Percentiles rank a stretch among this genome's conserved stretches.
Conservation (phyloP, 2,113 vertebrate species). For the Anser brachyrhynchus region DNA sequence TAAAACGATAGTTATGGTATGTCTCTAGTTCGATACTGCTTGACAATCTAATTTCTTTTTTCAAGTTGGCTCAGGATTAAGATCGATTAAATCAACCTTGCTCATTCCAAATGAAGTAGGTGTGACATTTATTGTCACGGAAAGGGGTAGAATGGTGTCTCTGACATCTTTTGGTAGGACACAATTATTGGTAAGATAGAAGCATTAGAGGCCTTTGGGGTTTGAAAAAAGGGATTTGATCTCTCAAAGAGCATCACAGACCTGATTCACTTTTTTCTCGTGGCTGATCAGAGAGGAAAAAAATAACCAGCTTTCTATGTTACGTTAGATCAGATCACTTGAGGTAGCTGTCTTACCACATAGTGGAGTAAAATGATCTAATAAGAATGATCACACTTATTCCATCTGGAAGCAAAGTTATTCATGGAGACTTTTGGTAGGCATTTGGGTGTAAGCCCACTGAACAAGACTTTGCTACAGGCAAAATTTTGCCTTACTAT, state of each 20-base stretch:
- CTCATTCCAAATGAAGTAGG: background rate
- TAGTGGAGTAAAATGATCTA: background rate
- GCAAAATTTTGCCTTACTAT: background rate
- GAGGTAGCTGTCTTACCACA: background rate
- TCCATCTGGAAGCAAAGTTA: background rate
- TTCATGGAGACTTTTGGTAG: background rate
- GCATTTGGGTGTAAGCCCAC: background rate
- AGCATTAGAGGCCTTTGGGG: background rate
- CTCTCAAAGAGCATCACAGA: background rate
- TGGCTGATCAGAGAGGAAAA: background rate
- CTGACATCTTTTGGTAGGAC: background rate
- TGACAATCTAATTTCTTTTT: constrained; percentile 8
- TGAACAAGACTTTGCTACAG: background rate
- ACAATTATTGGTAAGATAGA: background rate
- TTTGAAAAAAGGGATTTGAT: background rate
- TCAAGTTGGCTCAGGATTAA: background rate
- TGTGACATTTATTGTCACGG: background rate
- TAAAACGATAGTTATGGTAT: background rate
- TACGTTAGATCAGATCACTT: background rate
- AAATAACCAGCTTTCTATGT: background rate
- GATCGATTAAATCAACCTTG: constrained; percentile 15
- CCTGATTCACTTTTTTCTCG: background rate
- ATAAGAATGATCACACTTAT: background rate
- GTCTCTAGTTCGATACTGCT: background rate
- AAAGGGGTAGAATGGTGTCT: background rate